Percentiles rank a stretch among this genome's conserved stretches.
Conservation (phyloP, 2,797 vertebrate species). For the Morelia viridis region DNA sequence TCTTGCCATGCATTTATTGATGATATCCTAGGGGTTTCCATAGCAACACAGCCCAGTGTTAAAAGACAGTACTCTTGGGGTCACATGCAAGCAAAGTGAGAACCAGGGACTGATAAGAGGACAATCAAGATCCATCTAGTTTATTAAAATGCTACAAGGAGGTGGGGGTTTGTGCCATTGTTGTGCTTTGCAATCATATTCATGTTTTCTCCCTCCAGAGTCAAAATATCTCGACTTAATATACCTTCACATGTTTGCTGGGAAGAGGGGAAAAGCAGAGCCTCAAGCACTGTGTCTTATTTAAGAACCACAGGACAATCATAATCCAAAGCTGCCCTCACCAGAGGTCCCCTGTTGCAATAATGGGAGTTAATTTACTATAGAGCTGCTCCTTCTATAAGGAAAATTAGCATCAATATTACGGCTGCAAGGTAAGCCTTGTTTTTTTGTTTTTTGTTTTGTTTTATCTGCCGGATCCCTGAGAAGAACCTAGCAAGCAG, state of each 20-base stretch:
- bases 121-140: not conserved
- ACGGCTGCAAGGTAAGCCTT: not conserved
- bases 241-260: not conserved
- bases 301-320: not conserved
- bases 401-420: not conserved
- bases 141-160: not conserved
- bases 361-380: not conserved
- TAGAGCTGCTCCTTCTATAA: rapidly evolving
- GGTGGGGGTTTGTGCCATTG: rapidly evolving
- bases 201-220: not conserved
- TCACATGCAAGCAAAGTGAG: constrained; percentile 21
- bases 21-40: constrained; percentile 42
- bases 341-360: rapidly evolving
- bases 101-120: not conserved
- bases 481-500: not conserved
- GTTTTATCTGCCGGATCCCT: not conserved
- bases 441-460: not conserved
- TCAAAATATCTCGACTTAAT: not conserved
- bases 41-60: constrained; percentile 44
- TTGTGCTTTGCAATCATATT: not conserved
- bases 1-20: constrained; percentile 9
- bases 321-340: not conserved
- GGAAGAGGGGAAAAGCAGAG: not conserved
- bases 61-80: not conserved
- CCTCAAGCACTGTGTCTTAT: not conserved